phyloP scores from a whole-genome alignment of 2,888 invertebrate genomes.

The Microchrysa polita region DNA sequence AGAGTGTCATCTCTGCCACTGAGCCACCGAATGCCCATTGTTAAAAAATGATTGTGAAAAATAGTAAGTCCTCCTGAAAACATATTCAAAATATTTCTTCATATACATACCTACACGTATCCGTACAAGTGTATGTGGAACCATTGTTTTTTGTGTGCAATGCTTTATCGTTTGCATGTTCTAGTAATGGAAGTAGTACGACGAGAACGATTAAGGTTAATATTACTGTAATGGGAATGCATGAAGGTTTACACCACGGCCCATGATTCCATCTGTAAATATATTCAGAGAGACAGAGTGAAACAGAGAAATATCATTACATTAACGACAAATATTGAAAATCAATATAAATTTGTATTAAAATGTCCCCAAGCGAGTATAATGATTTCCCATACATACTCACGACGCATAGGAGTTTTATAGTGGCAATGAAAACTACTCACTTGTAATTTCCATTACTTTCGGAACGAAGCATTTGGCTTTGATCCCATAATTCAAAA shows the following conservation, averaged over 20 bases:
- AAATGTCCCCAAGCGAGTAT: too few species aligned
- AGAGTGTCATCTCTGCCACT: too few species aligned
- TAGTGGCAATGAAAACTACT: neutral
- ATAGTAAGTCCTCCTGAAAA: too few species aligned
- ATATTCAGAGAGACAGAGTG: slow-evolving; percentile 49
- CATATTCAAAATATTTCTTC: too few species aligned
- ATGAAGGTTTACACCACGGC: slow-evolving; percentile 83
- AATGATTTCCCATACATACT: too few species aligned
- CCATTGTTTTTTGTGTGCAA: slow-evolving; percentile 55
- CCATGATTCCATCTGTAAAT: slow-evolving; percentile 69
- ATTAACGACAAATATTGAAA: slow-evolving; percentile 2
- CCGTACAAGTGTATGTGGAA: slow-evolving; percentile 67
- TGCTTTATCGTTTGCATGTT: slow-evolving; percentile 71
- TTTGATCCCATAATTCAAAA: slow-evolving; percentile 80
- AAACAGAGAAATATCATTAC: neutral
- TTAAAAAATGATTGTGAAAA: too few species aligned
- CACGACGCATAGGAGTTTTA: too few species aligned
- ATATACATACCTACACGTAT: slow-evolving; percentile 73
- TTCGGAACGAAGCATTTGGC: slow-evolving; percentile 53
- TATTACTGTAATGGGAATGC: slow-evolving; percentile 84
- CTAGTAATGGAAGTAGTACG: slow-evolving; percentile 78
- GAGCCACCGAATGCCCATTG: too few species aligned
- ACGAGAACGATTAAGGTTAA: slow-evolving; percentile 81
- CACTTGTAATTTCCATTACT: slow-evolving; percentile 52
- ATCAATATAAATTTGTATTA: neutral